Conservation (phyloP, 30 jellyfish, hydroid and myxozoan species). For the Clytia hemisphaerica region DNA sequence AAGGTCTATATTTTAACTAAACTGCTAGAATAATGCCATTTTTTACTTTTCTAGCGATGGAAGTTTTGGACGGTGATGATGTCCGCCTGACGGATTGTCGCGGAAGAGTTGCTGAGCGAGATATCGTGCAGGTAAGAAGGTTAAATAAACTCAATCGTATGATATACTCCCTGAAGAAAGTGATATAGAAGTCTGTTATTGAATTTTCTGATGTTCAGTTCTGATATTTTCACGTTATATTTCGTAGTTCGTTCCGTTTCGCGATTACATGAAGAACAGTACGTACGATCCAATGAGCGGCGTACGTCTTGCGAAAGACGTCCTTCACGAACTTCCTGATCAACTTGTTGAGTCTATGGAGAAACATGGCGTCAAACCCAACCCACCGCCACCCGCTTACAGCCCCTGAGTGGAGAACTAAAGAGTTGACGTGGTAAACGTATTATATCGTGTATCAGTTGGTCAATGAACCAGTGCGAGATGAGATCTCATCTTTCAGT, state of each 20-base stretch:
- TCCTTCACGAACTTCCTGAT: constrained; percentile 76
- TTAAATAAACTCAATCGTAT: too few relatives aligned
- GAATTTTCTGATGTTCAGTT: too few relatives aligned
- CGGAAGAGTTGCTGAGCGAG: constrained; percentile 79
- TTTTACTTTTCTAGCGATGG: constrained; percentile 69
- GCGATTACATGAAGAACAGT: constrained; percentile 48
- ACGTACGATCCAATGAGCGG: constrained; percentile 47
- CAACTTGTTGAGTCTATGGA: constrained; percentile 68
- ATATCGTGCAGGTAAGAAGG: constrained; percentile 83
- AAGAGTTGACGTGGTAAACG: too few relatives aligned
- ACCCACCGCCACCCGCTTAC: constrained; percentile 1
- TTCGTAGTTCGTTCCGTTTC: constrained; percentile 75
- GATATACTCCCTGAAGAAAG: too few relatives aligned
- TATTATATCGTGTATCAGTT: too few relatives aligned
- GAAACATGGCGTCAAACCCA: constrained; percentile 22
- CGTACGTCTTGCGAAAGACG: constrained; percentile 75
- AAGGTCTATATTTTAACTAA: too few relatives aligned
- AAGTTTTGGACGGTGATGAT: constrained; percentile 86
- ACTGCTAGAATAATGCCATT: too few relatives aligned
- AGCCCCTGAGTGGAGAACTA: too few relatives aligned
- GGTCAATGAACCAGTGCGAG: too few relatives aligned
- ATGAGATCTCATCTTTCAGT: too few relatives aligned
- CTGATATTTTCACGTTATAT: neutral
- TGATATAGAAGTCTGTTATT: too few relatives aligned
- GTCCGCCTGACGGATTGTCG: constrained; percentile 59